Conservation (phyloP, 2,797 vertebrate species). For the Lophius americanus region DNA sequence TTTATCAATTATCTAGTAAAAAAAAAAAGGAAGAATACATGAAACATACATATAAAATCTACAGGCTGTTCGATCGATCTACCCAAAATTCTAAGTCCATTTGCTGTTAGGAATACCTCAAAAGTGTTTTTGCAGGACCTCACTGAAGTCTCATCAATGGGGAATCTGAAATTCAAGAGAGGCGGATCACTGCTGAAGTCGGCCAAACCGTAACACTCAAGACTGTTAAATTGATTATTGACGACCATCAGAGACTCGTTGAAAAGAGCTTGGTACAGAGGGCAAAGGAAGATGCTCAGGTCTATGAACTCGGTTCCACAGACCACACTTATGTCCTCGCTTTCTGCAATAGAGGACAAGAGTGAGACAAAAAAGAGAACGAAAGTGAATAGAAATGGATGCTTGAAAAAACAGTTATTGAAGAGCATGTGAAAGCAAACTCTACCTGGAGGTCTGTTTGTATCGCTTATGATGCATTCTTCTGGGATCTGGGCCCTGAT, state of each 20-base stretch:
- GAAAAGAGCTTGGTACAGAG: conserved; percentile 9
- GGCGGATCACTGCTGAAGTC: not conserved
- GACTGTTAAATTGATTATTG: not conserved
- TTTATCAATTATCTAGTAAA: conserved; percentile 57
- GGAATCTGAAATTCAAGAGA: conserved; percentile 11
- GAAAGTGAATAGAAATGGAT: not conserved
- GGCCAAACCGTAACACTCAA: not conserved
- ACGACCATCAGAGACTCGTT: conserved; percentile 15
- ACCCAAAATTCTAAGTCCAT: not conserved
- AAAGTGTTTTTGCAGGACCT: conserved; percentile 5
- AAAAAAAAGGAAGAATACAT: not conserved
- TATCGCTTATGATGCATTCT: fast-evolving
- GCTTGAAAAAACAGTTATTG: not conserved
- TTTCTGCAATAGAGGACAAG: not conserved
- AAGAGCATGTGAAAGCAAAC: not conserved
- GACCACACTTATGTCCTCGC: not conserved
- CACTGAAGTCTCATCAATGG: conserved; percentile 3
- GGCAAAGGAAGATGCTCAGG: conserved; percentile 17
- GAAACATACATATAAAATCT: no score
- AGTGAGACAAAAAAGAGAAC: not conserved
- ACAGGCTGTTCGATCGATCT: no score
- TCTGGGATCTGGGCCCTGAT: conserved; percentile 53
- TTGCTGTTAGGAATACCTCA: not conserved
- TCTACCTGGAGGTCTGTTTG: conserved; percentile 72
- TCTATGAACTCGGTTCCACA: conserved; percentile 7